Percentiles rank a stretch among this genome's conserved stretches.
Evolutionary conservation across 2,113 vertebrate genomes (phyloP).

Genomic region (Psittacara wagleri): DNA sequence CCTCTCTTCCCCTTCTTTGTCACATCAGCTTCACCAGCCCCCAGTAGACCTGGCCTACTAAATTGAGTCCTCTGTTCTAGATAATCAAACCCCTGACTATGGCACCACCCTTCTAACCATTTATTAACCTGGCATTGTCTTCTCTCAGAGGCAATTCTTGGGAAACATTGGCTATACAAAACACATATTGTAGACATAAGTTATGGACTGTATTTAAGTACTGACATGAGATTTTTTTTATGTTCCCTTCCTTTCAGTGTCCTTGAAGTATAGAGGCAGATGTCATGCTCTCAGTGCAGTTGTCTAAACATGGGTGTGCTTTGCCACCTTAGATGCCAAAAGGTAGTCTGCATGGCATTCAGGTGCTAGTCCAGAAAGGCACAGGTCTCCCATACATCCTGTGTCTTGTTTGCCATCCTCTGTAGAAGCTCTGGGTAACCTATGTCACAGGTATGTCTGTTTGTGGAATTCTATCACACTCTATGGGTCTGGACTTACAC

Average conservation of each 20-base stretch:
- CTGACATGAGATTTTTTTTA: not conserved
- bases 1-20: no score
- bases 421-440: not conserved
- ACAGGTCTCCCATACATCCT: not conserved
- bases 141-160: constrained; percentile 1
- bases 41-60: no score
- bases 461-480: not conserved
- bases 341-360: not conserved
- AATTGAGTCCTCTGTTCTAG: no score
- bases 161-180: not conserved
- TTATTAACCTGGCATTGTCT: not conserved
- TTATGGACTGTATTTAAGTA: not conserved
- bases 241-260: not conserved
- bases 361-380: not conserved
- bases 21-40: no score
- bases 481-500: not conserved
- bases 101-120: no score
- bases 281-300: not conserved
- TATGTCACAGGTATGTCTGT: not conserved
- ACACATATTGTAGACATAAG: not conserved
- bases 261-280: not conserved
- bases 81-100: no score
- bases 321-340: not conserved
- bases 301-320: not conserved
- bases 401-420: not conserved